phyloP scores from a whole-genome alignment of 2,113 vertebrate genomes.

The Pogonocichla stellata region DNA sequence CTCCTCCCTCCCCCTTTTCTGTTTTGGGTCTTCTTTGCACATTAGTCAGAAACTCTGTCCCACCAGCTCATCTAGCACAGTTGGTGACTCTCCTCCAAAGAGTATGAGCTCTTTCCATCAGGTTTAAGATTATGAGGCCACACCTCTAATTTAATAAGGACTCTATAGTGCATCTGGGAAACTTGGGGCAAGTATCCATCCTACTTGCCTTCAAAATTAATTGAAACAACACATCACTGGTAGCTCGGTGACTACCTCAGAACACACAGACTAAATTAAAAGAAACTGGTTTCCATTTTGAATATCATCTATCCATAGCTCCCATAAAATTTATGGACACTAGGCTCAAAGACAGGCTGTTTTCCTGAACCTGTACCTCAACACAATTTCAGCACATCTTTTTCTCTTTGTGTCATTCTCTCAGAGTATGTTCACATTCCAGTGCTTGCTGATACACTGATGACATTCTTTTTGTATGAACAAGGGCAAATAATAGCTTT shows the following conservation, averaged over 20 bases:
- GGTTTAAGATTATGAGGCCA: neutral
- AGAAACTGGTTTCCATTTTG: neutral
- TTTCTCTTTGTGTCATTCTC: neutral
- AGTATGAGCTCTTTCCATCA: neutral
- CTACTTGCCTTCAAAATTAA: conserved; percentile 8
- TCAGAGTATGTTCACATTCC: neutral
- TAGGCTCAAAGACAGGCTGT: neutral
- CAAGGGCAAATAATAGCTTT: neutral
- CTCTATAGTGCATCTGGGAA: neutral
- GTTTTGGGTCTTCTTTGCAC: neutral
- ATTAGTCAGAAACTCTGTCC: neutral
- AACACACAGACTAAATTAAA: conserved; percentile 22
- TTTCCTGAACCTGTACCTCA: neutral
- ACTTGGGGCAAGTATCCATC: neutral
- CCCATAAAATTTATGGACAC: neutral
- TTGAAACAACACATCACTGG: neutral
- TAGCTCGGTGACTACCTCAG: neutral
- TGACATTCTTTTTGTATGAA: neutral
- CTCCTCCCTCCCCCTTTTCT: neutral
- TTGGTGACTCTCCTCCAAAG: neutral
- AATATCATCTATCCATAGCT: neutral
- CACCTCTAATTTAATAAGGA: conserved; percentile 13
- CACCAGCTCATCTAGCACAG: neutral
- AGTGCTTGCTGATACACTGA: neutral
- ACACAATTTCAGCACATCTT: neutral